Evolutionary conservation across 2,888 invertebrate species (phyloP), one percentile per base, ranked within the genome.

Genomic region (Corbicula japonica): DNA sequence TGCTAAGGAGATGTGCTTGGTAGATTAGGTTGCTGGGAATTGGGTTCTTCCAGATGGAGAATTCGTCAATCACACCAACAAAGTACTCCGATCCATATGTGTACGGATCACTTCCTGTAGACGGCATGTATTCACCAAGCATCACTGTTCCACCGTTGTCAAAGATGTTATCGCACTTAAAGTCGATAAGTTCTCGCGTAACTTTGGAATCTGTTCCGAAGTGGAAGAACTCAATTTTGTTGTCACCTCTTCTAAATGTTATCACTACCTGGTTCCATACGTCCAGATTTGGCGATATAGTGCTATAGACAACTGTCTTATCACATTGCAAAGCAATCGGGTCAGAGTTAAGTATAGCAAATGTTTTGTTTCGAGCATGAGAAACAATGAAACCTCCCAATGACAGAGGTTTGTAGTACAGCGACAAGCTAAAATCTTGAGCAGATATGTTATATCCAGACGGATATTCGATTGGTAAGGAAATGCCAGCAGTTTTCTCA

Each of bases 221-320:
- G 46, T 87, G 87, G 71, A 62, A 85, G 4, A 90, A 56, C n/a
- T 72, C 70, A 26, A 80, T 73, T 21, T 69, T 50, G n/a, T 48
- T 38, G 10, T 54, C 62, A 38, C 35, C 41, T 44, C 75, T 56
- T 50, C 78, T 61, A 52, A 86, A 86, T 10, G 86, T 85, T n/a
- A 89, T 34, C 23, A 90, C 69, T 23, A 90, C 66, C 63, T 90
- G 90, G 58, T 89, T 89, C 89, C 90, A 90, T 8, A 56, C 69
- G 65, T 76, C 60, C 5, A 84, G 46, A 2, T 50, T 61, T 18
- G 80, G 62, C 21, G 58, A 63, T 0, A 77, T 58, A 5, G 63
- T 38, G n/a, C 84, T 87, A 6, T 74, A 46, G 10, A 82, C 61
- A 62, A 50, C 46, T 1, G 34, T 73, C 2, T 32, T 69, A 21